Conservation (phyloP, 2,888 invertebrate species). For the Aspidiotus destructor region DNA sequence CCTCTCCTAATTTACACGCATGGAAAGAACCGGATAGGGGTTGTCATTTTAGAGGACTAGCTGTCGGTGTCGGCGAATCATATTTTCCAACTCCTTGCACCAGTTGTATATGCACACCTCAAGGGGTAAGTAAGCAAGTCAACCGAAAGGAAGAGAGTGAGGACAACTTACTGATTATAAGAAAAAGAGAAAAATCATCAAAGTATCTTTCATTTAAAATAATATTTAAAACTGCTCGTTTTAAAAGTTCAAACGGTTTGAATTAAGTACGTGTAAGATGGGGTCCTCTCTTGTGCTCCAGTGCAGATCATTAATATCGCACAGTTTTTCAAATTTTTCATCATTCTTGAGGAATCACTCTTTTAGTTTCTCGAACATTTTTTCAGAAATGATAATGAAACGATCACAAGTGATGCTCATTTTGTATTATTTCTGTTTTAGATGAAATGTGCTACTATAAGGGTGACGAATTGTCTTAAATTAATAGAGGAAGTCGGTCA, state of each 20-base stretch:
- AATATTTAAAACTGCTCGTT: no score
- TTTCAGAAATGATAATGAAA: background rate
- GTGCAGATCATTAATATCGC: no score
- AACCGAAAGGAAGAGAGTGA: no score
- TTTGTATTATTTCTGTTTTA: conserved; percentile 43
- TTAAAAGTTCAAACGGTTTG: no score
- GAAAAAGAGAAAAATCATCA: no score
- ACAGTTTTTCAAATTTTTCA: no score
- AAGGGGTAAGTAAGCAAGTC: conserved; percentile 47
- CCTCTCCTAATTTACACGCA: conserved; percentile 66
- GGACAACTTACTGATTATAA: no score
- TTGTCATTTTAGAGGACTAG: conserved; percentile 62
- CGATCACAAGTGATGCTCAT: conserved; percentile 9
- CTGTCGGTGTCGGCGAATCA: conserved; percentile 68
- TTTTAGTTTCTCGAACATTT: background rate
- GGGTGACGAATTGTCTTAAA: conserved; percentile 77
- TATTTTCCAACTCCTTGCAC: conserved; percentile 86
- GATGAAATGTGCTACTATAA: conserved; percentile 79
- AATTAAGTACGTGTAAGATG: no score
- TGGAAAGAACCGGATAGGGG: conserved; percentile 71
- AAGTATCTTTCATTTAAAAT: no score
- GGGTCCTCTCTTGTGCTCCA: background rate
- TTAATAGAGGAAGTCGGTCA: conserved; percentile 72
- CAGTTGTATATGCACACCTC: conserved; percentile 73
- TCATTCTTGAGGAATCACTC: background rate